These are phyloP conservation scores for Zeus faber DNA, from an alignment of 2,113 vertebrate species.

Conservation along the genomic window DNA sequence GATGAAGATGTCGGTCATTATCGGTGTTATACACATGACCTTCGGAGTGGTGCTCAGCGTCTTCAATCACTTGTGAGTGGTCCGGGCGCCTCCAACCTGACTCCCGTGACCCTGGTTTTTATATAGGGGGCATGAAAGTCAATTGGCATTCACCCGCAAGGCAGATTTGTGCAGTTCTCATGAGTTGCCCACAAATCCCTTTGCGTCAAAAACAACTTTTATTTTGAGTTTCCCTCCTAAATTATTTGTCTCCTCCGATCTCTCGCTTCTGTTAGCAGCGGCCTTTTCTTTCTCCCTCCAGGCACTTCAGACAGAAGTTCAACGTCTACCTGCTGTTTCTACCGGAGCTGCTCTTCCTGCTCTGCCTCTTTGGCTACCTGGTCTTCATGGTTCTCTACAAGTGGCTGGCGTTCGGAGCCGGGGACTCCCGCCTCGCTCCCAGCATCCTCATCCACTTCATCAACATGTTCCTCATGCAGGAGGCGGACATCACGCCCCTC, in stretches of 20 bases:
- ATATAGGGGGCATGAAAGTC: too few relatives aligned
- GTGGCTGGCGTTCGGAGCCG: constrained; percentile 84
- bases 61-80: constrained; percentile 96
- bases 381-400: constrained; percentile 94
- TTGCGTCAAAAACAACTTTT: too few relatives aligned
- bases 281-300: too few relatives aligned
- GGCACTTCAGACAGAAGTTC: constrained; percentile 89
- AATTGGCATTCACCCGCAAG: too few relatives aligned
- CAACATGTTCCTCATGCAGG: constrained; percentile 91
- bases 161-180: too few relatives aligned
- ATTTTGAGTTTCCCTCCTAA: background rate
- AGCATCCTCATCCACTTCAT: constrained; percentile 97
- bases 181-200: too few relatives aligned
- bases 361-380: constrained; percentile 94
- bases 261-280: constrained; percentile 24
- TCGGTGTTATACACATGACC: constrained; percentile 93
- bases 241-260: background rate
- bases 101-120: too few relatives aligned
- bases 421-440: constrained; percentile 82
- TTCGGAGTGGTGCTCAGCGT: constrained; percentile 91
- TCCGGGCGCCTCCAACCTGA: background rate
- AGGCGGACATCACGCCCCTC: constrained; percentile 62
- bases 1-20: constrained; percentile 98
- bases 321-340: constrained; percentile 89
- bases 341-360: constrained; percentile 92